Percentiles rank a stretch among this genome's conserved stretches.
These are phyloP conservation scores for Buceros bicornis DNA, from an alignment of 2,797 vertebrate genomes.

Conservation along the genomic window DNA sequence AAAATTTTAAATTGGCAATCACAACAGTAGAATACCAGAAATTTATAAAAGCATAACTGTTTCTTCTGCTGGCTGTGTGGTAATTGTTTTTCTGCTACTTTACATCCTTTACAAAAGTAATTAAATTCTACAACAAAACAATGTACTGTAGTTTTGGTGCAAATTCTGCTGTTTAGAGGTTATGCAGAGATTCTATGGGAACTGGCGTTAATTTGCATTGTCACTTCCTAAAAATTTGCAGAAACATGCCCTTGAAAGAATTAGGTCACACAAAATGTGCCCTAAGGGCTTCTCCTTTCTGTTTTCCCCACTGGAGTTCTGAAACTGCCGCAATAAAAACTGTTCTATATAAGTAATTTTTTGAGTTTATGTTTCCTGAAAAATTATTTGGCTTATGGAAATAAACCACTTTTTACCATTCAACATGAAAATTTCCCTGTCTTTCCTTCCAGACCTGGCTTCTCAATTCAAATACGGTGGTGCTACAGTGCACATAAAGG, in stretches of 20 bases:
- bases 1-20: constrained; percentile 31
- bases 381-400: constrained; percentile 1
- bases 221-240: constrained; percentile 63
- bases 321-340: constrained; percentile 27
- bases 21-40: constrained; percentile 26
- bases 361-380: constrained; percentile 48
- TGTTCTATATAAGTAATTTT: constrained; percentile 48
- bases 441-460: background rate
- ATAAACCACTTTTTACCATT: background rate
- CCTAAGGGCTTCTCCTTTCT: constrained; percentile 49
- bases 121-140: constrained; percentile 7
- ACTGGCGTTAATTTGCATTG: constrained; percentile 15
- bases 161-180: background rate
- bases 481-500: background rate
- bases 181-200: constrained; percentile 4
- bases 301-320: constrained; percentile 38
- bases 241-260: constrained; percentile 55
- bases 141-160: background rate
- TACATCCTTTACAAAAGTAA: constrained; percentile 18
- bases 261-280: constrained; percentile 55
- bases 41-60: background rate
- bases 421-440: background rate
- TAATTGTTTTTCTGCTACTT: constrained; percentile 51
- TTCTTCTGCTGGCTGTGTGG: constrained; percentile 1
- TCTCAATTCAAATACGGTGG: background rate